Evolutionary conservation across 2,113 vertebrate genomes (phyloP), one percentile per base, ranked within the genome.

Genomic region (Lamprotornis superbus): DNA sequence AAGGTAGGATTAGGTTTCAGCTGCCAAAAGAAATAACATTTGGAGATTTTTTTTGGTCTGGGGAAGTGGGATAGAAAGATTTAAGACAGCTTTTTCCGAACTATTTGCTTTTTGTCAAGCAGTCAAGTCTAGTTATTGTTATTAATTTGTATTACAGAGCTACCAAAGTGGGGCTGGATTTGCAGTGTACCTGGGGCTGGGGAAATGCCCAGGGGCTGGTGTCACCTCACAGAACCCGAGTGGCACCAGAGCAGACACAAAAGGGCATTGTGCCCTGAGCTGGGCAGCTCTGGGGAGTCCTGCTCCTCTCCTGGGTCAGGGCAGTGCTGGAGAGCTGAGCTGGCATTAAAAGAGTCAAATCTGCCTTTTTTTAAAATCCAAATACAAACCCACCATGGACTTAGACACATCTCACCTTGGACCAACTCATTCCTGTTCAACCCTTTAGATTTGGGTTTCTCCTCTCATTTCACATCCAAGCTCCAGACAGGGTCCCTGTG

Each of bases 1-100:
- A 97, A 98, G 98, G 97, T 98, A 98, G 97, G 97, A 98, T 98
- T 98, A 97, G 94, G 95, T 98, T 98, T 97, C 98, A 97, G 96
- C 97, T 98, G 98, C 98, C 98, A 98, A 98, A 97, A 98, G 97
- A 98, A 98, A 98, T 98, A 98, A 88, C 96, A 91, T 80, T 94
- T 83, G 67, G 95, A 93, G 87, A 74, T 87, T 97, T 96, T 95
- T 87, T 86, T 87, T 89, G 83, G 94, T 96, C 94, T 88, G 96
- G 97, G 96, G 94, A 97, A 94, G 92, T 97, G 92, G 97, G 97
- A 96, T 74, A 77, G 92, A 95, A 81, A 87, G 80, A 95, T 93
- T 91, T 93, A 95, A 90, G 91, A 77, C 92, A 95, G 93, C 68
- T 97, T 97, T 96, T 87, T 83, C 83, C 65, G 17, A 96, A 77